These are phyloP conservation scores for Dorcus parallelipipedus DNA, from an alignment of 2,888 invertebrate species.

Conservation along the genomic window DNA sequence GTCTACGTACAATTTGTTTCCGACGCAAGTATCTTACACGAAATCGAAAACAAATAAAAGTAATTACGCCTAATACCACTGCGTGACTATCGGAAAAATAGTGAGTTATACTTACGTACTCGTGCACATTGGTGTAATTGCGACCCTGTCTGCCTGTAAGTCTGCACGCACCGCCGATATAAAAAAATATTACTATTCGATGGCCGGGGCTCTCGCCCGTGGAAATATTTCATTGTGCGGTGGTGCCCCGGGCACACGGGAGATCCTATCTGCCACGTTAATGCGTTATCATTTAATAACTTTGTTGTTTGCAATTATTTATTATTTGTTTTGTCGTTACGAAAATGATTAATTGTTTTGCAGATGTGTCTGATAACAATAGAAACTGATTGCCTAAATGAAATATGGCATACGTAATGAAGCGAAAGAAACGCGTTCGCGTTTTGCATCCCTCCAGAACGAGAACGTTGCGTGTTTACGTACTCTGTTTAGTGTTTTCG, in stretches of 20 bases:
- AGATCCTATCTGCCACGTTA: slow-evolving; percentile 8
- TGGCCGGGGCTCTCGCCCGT: background rate
- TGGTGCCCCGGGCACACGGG: background rate
- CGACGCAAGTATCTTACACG: slow-evolving; percentile 24
- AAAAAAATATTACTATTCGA: slow-evolving; percentile 1
- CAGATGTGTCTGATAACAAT: no score
- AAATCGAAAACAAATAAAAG: slow-evolving; percentile 35
- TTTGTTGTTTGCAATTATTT: slow-evolving; percentile 11
- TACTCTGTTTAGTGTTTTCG: no score
- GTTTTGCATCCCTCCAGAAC: no score
- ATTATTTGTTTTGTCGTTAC: slow-evolving; percentile 1
- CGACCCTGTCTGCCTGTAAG: slow-evolving; percentile 43
- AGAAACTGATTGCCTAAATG: no score
- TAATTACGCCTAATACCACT: slow-evolving; percentile 44
- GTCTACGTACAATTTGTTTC: background rate
- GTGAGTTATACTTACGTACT: slow-evolving; percentile 4
- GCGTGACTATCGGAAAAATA: slow-evolving; percentile 39
- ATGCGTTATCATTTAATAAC: slow-evolving; percentile 14
- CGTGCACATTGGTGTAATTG: slow-evolving; percentile 45
- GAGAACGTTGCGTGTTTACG: no score
- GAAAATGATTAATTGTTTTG: no score
- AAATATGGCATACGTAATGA: no score
- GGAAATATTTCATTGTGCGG: background rate
- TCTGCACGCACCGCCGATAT: slow-evolving; percentile 41
- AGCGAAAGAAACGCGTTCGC: no score